A percentile compares a stretch with the other conserved stretches of the same genome.
Conservation (phyloP, 2,888 invertebrate species). For the Ferdinandea cuprea region DNA sequence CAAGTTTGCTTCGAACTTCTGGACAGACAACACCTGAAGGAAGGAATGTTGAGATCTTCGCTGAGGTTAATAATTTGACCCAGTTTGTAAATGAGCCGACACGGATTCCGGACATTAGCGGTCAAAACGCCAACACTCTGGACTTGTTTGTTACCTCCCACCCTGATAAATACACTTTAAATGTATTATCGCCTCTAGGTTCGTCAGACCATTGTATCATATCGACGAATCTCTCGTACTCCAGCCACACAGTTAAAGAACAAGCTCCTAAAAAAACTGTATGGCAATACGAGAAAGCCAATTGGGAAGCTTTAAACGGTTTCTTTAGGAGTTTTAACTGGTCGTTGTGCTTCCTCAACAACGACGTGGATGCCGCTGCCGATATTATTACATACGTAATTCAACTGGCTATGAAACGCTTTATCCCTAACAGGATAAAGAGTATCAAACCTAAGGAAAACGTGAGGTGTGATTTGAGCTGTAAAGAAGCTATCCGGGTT, state of each 20-base stretch:
- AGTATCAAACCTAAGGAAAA: slow-evolving; percentile 5
- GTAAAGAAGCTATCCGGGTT: slow-evolving; percentile 12
- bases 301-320: background rate
- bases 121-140: too few relatives aligned
- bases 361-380: background rate
- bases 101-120: too few relatives aligned
- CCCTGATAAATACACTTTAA: too few relatives aligned
- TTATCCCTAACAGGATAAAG: slow-evolving; percentile 2
- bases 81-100: too few relatives aligned
- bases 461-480: slow-evolving; percentile 8
- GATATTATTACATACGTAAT: background rate
- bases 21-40: too few relatives aligned
- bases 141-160: too few relatives aligned
- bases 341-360: background rate
- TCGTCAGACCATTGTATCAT: too few relatives aligned
- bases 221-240: background rate
- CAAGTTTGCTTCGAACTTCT: too few relatives aligned
- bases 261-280: background rate
- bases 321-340: background rate
- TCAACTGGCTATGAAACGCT: background rate
- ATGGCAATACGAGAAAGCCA: slow-evolving; percentile 8
- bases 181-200: too few relatives aligned
- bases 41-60: too few relatives aligned
- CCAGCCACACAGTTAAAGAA: background rate
- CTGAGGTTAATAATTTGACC: too few relatives aligned